phyloP scores from a whole-genome alignment of 2,797 vertebrate species.

The Parauchenoglanis ngamensis region DNA sequence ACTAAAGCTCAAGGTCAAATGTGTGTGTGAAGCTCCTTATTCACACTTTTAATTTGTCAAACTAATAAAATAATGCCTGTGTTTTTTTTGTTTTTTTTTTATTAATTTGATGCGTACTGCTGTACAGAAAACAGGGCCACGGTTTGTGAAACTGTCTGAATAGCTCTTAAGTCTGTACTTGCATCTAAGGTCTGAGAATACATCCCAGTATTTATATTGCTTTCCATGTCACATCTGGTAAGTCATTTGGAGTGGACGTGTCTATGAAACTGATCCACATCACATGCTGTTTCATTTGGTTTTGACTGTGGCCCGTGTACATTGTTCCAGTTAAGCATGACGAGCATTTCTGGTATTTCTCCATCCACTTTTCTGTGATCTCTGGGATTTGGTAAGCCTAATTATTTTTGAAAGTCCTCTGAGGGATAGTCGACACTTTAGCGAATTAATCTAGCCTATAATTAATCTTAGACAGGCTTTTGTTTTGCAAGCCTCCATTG shows the following conservation, averaged over 20 bases:
- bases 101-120: not conserved
- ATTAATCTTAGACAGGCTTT: conserved; percentile 40
- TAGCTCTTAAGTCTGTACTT: no score
- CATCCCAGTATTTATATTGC: not conserved
- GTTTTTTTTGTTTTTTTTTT: not conserved
- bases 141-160: not conserved
- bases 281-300: not conserved
- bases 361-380: not conserved
- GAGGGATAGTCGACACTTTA: conserved; percentile 30
- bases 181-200: not conserved
- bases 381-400: conserved; percentile 30
- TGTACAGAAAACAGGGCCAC: not conserved
- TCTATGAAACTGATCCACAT: not conserved
- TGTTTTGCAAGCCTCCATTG: conserved; percentile 28
- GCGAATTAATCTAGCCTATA: conserved; percentile 40
- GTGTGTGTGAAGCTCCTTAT: no score
- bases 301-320: not conserved
- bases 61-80: not conserved
- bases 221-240: not conserved
- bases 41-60: no score
- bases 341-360: not conserved
- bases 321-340: not conserved
- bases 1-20: not conserved
- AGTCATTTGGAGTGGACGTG: not conserved
- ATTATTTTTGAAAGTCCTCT: conserved; percentile 31